phyloP scores from a whole-genome alignment of 1,140 invertebrate species.

The Zophobas morio region DNA sequence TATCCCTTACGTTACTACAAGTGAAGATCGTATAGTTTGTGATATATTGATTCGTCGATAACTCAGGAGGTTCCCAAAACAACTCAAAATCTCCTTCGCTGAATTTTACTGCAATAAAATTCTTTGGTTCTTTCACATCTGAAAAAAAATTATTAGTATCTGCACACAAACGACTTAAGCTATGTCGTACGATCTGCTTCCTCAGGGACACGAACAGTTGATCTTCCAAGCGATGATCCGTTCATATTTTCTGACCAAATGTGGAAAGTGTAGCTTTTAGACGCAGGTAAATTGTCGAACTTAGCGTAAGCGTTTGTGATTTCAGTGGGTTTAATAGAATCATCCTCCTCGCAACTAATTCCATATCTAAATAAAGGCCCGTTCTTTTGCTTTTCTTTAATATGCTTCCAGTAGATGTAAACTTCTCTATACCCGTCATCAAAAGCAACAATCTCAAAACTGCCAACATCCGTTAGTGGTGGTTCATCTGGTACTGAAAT shows the following conservation, averaged over 20 bases:
- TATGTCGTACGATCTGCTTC: constrained; percentile 67
- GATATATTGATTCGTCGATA: constrained; percentile 61
- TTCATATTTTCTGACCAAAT: constrained; percentile 73
- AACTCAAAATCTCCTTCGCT: constrained; percentile 78
- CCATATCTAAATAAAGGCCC: constrained; percentile 72
- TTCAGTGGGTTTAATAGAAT: constrained; percentile 64
- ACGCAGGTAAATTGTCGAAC: constrained; percentile 69
- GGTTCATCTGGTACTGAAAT: constrained; percentile 71
- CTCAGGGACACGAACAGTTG: constrained; percentile 75
- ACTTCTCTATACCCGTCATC: constrained; percentile 70
- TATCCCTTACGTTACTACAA: constrained; percentile 75
- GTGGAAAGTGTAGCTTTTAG: constrained; percentile 69
- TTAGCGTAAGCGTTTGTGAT: constrained; percentile 71
- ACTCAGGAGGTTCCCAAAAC: constrained; percentile 76
- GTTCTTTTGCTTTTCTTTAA: constrained; percentile 74
- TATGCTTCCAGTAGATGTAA: constrained; percentile 80
- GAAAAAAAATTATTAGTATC: constrained; percentile 54
- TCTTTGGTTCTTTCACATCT: constrained; percentile 71
- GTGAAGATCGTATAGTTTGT: constrained; percentile 82
- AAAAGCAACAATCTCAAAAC: constrained; percentile 74
- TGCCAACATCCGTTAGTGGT: constrained; percentile 76
- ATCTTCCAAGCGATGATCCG: constrained; percentile 72
- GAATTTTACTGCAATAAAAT: constrained; percentile 79
- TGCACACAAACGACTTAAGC: constrained; percentile 5
- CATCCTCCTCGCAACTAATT: constrained; percentile 66